Evolutionary conservation across 2,113 vertebrate genomes (phyloP).

Genomic region (Platysteira castanea): DNA sequence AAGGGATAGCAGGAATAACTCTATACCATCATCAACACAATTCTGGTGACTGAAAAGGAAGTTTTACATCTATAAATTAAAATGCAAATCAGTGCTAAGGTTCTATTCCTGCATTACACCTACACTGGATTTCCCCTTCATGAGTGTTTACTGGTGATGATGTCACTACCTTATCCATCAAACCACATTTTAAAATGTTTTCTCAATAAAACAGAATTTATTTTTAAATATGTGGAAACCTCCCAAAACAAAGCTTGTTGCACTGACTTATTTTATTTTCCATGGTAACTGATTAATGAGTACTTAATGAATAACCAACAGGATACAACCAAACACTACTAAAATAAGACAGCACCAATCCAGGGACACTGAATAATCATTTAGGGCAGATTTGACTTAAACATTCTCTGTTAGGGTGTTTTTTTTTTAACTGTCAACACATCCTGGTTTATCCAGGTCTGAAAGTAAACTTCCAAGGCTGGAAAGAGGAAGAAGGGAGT

Average conservation of each 20-base stretch:
- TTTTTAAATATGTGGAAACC: neutral
- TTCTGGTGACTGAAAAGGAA: neutral
- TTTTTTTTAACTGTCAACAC: neutral
- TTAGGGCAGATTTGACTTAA: neutral
- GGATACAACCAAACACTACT: neutral
- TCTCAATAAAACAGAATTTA: neutral
- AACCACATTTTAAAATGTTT: neutral
- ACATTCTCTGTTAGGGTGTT: neutral
- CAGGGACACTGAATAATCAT: neutral
- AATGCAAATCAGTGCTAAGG: neutral
- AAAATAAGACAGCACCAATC: neutral
- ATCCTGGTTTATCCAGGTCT: neutral
- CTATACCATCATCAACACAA: neutral
- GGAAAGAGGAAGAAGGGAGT: neutral
- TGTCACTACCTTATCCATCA: neutral
- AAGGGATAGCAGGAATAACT: neutral
- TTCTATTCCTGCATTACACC: neutral
- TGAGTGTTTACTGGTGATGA: neutral
- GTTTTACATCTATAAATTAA: neutral
- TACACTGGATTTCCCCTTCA: neutral
- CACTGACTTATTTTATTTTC: neutral
- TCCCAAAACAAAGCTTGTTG: neutral
- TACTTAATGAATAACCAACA: neutral
- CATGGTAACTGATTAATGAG: neutral
- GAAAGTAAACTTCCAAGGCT: neutral